Evolutionary conservation across 2,797 vertebrate genomes (phyloP).

Genomic region (Mionectes olivaceus): DNA sequence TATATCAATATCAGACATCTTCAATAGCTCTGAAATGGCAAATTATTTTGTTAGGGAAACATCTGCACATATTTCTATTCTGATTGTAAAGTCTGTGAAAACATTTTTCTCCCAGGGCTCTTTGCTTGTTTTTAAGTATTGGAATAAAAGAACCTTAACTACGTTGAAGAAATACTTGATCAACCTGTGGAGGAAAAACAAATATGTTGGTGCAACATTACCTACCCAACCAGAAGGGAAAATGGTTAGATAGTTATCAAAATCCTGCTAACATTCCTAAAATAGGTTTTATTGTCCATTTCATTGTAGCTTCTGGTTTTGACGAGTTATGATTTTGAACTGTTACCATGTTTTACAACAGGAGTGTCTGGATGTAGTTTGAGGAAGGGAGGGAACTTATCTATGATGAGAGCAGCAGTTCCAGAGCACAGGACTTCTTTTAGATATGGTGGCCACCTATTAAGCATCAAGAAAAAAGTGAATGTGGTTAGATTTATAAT

Average conservation of each 20-base stretch:
- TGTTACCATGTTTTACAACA: accelerated
- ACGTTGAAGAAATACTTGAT: not conserved
- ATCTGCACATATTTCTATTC: conserved; percentile 6
- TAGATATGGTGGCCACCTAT: not conserved
- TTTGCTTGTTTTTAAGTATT: not conserved
- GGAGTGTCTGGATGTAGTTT: not conserved
- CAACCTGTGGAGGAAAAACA: not conserved
- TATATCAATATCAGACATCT: not conserved
- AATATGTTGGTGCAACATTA: not conserved
- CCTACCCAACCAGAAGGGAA: not conserved
- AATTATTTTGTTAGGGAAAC: conserved; percentile 5
- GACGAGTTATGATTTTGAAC: not conserved
- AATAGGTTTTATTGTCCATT: not conserved
- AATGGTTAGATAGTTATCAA: not conserved
- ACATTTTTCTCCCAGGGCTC: not conserved
- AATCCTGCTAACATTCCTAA: not conserved
- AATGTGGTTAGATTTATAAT: not conserved
- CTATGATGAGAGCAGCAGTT: not conserved
- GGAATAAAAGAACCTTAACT: not conserved
- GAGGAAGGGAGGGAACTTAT: not conserved
- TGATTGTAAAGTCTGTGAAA: not conserved
- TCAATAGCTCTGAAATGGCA: conserved; percentile 10
- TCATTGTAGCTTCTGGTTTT: not conserved
- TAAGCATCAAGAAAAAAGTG: not conserved
- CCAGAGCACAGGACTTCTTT: not conserved